phyloP scores from a whole-genome alignment of 2,113 vertebrate genomes.

The Lepidothrix coronata region DNA sequence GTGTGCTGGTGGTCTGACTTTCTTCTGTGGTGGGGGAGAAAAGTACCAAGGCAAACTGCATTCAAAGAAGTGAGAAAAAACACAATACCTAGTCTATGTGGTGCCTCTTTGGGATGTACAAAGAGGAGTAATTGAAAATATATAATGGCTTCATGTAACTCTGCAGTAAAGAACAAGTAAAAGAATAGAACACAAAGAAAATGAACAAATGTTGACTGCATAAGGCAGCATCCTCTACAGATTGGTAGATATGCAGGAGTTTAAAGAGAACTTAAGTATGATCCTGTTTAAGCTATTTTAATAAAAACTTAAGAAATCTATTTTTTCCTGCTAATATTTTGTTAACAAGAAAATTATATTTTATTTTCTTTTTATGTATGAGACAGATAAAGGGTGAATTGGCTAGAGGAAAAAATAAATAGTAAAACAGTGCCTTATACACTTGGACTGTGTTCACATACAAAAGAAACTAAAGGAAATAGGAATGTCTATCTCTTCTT shows the following conservation, averaged over 20 bases:
- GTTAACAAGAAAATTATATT: neutral
- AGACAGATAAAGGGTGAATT: neutral
- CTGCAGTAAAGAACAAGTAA: neutral
- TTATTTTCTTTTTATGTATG: neutral
- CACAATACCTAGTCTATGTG: neutral
- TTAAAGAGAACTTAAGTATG: neutral
- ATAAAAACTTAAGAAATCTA: neutral
- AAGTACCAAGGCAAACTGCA: neutral
- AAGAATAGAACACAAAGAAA: neutral
- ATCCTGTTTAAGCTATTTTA: neutral
- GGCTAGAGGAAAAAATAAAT: neutral
- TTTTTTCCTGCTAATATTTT: neutral
- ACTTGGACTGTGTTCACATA: neutral
- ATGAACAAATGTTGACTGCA: neutral
- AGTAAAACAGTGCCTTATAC: neutral
- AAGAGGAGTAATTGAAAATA: neutral
- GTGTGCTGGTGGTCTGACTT: constrained; percentile 6
- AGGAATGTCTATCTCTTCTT: neutral
- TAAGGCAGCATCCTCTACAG: neutral
- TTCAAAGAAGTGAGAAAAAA: neutral
- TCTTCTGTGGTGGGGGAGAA: neutral
- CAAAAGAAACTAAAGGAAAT: neutral
- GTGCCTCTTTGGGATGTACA: neutral
- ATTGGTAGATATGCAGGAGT: neutral
- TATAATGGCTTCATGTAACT: neutral